Evolutionary conservation across 1,140 invertebrate genomes (phyloP).

Genomic region (Eufriesea mexicana): DNA sequence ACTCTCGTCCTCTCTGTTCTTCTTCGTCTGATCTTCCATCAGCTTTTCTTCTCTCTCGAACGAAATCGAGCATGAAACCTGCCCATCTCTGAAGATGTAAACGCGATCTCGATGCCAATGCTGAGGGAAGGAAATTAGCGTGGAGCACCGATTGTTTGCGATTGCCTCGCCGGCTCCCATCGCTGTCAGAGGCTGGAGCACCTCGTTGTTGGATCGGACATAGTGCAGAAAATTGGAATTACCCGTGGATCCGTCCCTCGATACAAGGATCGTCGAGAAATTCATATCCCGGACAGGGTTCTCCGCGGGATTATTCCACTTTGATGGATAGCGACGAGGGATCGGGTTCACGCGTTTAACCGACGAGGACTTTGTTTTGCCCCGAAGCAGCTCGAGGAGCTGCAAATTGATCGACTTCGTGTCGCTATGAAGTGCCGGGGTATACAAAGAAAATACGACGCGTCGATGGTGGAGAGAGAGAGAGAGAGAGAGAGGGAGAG

Average conservation of each 20-base stretch:
- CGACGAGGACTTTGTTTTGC: too few relatives aligned
- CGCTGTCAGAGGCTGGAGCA: neutral
- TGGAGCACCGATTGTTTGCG: slow-evolving; percentile 3
- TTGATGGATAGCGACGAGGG: neutral
- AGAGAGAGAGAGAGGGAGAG: neutral
- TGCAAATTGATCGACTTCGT: slow-evolving; percentile 1
- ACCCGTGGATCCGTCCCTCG: neutral
- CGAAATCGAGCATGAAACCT: neutral
- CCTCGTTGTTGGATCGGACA: neutral
- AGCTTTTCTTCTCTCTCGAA: too few relatives aligned
- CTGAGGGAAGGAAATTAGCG: slow-evolving; percentile 12
- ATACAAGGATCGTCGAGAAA: neutral
- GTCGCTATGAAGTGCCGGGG: neutral
- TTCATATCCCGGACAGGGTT: neutral
- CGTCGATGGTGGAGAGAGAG: too few relatives aligned
- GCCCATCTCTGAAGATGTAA: neutral
- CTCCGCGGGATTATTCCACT: too few relatives aligned
- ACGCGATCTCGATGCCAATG: neutral
- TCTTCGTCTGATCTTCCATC: too few relatives aligned
- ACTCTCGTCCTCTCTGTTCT: too few relatives aligned
- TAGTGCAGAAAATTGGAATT: slow-evolving; percentile 9
- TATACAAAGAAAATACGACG: slow-evolving; percentile 18
- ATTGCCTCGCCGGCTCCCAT: neutral
- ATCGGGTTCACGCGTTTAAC: neutral
- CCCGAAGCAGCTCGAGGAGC: neutral